Conservation (phyloP, 2,797 vertebrate species). For the Muscicapa striata region DNA sequence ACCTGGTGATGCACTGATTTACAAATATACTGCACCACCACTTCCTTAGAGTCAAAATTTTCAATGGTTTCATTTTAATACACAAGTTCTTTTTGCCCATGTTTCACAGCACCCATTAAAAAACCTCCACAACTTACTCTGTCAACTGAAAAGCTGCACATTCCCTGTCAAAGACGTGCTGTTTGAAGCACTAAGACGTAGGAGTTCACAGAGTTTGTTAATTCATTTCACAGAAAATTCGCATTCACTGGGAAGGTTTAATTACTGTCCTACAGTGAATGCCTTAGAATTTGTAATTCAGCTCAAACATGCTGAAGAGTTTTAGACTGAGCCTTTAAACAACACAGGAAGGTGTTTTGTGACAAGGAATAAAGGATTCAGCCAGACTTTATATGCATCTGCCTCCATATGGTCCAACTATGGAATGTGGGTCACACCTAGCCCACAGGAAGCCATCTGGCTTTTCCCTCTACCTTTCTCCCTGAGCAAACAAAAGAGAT, state of each 20-base stretch:
- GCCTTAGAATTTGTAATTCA: neutral
- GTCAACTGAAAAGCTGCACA: neutral
- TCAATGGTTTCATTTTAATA: neutral
- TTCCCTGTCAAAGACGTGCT: neutral
- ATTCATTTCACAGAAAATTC: conserved; percentile 7
- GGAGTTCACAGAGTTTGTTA: conserved; percentile 12
- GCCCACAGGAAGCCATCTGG: conserved; percentile 29
- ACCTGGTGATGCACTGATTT: neutral
- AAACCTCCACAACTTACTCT: neutral
- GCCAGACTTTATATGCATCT: neutral
- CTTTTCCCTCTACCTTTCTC: neutral
- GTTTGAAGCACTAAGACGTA: neutral
- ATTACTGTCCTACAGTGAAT: neutral
- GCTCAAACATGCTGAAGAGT: neutral
- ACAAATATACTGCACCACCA: neutral
- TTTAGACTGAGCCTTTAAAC: conserved; percentile 10
- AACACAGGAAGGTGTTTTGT: neutral
- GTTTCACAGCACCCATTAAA: neutral
- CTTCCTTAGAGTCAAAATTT: neutral
- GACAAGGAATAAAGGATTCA: neutral
- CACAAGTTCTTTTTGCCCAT: neutral
- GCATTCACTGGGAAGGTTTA: neutral
- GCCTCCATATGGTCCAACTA: neutral
- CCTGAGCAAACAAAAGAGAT: neutral
- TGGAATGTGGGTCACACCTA: conserved; percentile 22